Conservation (phyloP, 1,140 invertebrate species). For the Drosophila pseudoobscura region DNA sequence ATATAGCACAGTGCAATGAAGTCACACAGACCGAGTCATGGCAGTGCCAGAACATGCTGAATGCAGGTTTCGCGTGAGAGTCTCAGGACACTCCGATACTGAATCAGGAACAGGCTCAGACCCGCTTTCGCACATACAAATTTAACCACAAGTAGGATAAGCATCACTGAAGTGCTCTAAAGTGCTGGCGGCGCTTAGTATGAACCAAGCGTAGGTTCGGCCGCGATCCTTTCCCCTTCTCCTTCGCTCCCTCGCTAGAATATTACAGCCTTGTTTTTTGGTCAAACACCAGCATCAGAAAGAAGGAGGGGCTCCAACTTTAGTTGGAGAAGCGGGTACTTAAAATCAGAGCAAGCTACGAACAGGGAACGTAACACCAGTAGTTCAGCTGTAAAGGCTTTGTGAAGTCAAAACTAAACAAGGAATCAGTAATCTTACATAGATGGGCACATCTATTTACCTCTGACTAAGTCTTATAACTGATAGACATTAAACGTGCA, state of each 20-base stretch:
- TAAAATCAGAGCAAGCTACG: constrained; percentile 51
- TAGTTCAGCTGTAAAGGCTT: not conserved
- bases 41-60: constrained; percentile 24
- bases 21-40: constrained; percentile 22
- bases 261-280: constrained; percentile 41
- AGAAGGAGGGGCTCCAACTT: no score
- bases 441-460: no score
- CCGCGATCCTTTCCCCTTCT: not conserved
- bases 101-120: not conserved
- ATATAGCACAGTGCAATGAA: constrained; percentile 11
- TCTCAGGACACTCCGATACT: constrained; percentile 25
- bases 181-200: constrained; percentile 52
- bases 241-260: constrained; percentile 24
- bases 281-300: constrained; percentile 4
- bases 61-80: constrained; percentile 56
- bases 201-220: constrained; percentile 1
- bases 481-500: no score
- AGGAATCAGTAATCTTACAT: no score
- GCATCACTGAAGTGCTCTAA: constrained; percentile 55
- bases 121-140: constrained; percentile 27
- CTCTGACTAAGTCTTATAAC: no score
- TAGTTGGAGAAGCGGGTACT: not conserved
- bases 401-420: no score
- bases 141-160: constrained; percentile 65
- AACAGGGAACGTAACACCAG: not conserved